Percentiles rank a stretch among this genome's conserved stretches.
Conservation (phyloP, 2,113 vertebrate genomes). For the Forbesichthys papilliferus region DNA sequence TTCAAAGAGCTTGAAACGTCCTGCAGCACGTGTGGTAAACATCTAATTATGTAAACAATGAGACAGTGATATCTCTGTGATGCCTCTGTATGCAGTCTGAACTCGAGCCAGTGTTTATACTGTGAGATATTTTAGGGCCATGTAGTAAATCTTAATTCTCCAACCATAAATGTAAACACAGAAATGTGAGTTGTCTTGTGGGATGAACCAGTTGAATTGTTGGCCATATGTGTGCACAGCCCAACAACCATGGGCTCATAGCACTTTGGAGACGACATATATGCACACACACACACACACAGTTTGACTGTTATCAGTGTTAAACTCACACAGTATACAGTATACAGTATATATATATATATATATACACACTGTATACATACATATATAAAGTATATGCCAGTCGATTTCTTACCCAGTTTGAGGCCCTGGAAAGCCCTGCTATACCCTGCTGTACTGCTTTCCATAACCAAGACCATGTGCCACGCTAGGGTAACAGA, state of each 20-base stretch:
- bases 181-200: conserved; percentile 30
- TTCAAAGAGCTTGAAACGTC: conserved; percentile 5
- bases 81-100: conserved; percentile 4
- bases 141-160: conserved; percentile 29
- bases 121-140: conserved; percentile 16
- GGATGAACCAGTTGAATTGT: not conserved
- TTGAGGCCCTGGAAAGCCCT: conserved; percentile 45
- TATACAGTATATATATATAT: not conserved
- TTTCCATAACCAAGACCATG: conserved; percentile 42
- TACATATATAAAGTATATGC: conserved; percentile 24
- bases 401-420: conserved; percentile 47
- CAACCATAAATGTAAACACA: conserved; percentile 26
- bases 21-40: not conserved
- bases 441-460: conserved; percentile 21
- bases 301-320: conserved; percentile 51
- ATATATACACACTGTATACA: not conserved
- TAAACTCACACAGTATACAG: conserved; percentile 1
- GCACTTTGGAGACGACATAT: not conserved
- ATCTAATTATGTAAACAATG: conserved; percentile 1
- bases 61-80: conserved; percentile 2
- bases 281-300: not conserved
- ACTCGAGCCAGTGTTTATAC: not conserved
- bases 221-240: not conserved
- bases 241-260: not conserved
- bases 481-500: conserved; percentile 48